Conservation (phyloP, 37 sponge, comb jelly and placozoan genomes). For the Cladorhizidae sp. region DNA sequence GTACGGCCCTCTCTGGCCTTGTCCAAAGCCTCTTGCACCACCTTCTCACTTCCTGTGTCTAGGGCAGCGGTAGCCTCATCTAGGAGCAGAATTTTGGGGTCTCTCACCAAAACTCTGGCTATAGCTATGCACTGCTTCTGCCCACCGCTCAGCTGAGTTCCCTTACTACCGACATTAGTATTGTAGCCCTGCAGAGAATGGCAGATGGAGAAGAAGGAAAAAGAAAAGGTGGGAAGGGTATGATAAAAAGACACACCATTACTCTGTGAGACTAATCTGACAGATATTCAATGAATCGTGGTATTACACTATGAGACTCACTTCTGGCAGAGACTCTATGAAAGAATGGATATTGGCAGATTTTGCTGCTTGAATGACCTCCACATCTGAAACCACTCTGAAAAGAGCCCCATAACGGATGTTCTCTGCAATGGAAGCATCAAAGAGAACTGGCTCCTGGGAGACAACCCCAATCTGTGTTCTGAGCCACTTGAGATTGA, state of each 20-base stretch:
- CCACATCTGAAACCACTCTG: conserved; percentile 83
- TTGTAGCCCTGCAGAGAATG: conserved; percentile 73
- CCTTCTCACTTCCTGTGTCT: conserved; percentile 93
- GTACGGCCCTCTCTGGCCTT: conserved; percentile 90
- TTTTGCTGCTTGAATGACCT: conserved; percentile 87
- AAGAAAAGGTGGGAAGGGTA: too few relatives aligned
- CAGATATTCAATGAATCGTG: too few relatives aligned
- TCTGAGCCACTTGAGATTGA: conserved; percentile 89
- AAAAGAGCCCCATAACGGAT: conserved; percentile 93
- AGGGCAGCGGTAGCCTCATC: conserved; percentile 95
- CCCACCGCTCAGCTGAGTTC: conserved; percentile 89
- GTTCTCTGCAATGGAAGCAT: conserved; percentile 91
- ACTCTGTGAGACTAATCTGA: too few relatives aligned
- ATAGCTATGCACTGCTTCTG: conserved; percentile 94
- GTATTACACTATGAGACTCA: conserved; percentile 15
- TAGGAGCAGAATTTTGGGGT: conserved; percentile 89
- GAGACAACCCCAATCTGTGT: conserved; percentile 90
- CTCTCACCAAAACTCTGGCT: conserved; percentile 84
- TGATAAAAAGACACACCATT: too few relatives aligned
- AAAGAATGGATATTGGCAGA: conserved; percentile 96
- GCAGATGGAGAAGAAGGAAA: background rate
- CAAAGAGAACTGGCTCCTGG: conserved; percentile 96
- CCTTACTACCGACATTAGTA: conserved; percentile 81
- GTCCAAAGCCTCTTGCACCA: conserved; percentile 96
- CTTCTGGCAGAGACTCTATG: conserved; percentile 87